These are phyloP conservation scores for Dreissena polymorpha DNA, from an alignment of 1,140 invertebrate species.

Conservation along the genomic window DNA sequence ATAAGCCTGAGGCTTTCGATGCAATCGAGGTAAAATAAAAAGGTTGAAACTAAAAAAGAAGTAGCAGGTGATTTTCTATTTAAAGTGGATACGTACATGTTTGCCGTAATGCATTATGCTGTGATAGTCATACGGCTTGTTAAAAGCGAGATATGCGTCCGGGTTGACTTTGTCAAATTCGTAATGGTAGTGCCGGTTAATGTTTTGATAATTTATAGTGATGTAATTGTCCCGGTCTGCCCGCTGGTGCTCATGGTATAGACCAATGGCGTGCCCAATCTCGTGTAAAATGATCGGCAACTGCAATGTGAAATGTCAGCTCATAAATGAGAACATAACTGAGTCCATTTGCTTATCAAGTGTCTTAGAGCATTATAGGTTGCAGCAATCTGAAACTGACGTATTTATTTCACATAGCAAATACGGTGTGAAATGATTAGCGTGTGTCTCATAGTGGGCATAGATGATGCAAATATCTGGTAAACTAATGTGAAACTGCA, in stretches of 20 bases:
- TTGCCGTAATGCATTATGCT: constrained; percentile 76
- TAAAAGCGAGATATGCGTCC: constrained; percentile 77
- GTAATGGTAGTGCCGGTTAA: background rate
- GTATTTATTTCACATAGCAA: background rate
- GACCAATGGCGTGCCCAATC: constrained; percentile 81
- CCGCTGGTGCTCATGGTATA: constrained; percentile 80
- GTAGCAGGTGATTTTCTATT: background rate
- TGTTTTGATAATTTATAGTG: constrained; percentile 69
- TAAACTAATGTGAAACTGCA: background rate
- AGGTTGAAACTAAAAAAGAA: too few relatives aligned
- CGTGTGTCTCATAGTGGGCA: too few relatives aligned
- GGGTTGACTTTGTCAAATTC: constrained; percentile 73
- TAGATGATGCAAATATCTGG: background rate
- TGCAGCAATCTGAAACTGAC: background rate
- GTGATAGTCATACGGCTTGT: constrained; percentile 81
- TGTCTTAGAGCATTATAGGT: background rate
- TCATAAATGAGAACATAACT: background rate
- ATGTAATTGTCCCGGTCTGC: constrained; percentile 76
- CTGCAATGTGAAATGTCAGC: constrained; percentile 27
- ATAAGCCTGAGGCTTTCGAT: too few relatives aligned
- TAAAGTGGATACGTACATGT: constrained; percentile 34
- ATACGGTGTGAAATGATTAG: background rate
- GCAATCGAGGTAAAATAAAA: too few relatives aligned
- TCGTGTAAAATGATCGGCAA: constrained; percentile 58
- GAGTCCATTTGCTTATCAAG: background rate